These are phyloP conservation scores for Falco novaeseelandiae DNA, from an alignment of 2,797 vertebrate genomes.

Conservation along the genomic window DNA sequence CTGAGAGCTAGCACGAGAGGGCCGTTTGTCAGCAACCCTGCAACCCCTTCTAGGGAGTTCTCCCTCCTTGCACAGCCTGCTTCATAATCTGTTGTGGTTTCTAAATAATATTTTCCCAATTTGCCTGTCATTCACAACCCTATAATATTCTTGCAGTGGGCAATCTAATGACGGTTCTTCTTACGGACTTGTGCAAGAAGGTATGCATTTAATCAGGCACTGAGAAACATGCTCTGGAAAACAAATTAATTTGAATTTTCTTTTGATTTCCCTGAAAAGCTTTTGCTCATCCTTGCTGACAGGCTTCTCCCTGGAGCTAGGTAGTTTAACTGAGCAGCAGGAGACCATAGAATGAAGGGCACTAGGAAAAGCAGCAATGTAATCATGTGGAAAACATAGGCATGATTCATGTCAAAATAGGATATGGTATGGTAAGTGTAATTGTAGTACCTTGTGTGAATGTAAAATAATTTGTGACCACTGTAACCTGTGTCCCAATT, in stretches of 20 bases:
- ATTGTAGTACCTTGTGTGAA: no score
- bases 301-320: not conserved
- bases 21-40: not conserved
- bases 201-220: not conserved
- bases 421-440: no score
- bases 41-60: not conserved
- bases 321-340: not conserved
- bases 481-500: no score
- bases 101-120: not conserved
- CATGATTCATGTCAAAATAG: no score
- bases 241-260: not conserved
- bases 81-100: not conserved
- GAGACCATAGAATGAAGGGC: not conserved
- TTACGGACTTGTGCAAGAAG: not conserved
- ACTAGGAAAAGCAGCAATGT: not conserved
- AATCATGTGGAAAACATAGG: not conserved
- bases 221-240: not conserved
- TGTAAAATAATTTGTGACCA: no score
- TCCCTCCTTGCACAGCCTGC: not conserved
- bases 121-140: not conserved
- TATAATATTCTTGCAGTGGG: not conserved
- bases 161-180: not conserved
- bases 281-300: not conserved
- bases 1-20: not conserved
- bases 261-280: not conserved